Evolutionary conservation across 53 echinoderm and acorn worm genomes (phyloP).

Genomic region (Antedon mediterranea): DNA sequence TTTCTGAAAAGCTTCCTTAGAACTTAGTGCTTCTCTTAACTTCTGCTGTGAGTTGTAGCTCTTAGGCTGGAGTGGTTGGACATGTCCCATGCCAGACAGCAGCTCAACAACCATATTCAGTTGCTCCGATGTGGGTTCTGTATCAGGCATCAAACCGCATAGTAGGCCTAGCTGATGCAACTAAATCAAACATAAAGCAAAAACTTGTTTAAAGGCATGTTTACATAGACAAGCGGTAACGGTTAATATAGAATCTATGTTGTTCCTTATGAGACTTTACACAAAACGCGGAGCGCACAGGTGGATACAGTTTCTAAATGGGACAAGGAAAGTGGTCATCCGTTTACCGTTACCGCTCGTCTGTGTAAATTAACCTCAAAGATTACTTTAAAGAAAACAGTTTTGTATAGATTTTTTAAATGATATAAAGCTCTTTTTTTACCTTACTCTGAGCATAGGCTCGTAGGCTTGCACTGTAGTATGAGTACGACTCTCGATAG

Average conservation of each 20-base stretch:
- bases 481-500: constrained; percentile 79
- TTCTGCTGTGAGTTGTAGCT: constrained; percentile 95
- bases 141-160: constrained; percentile 78
- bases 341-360: too few relatives aligned
- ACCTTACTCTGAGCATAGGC: constrained; percentile 93
- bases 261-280: too few relatives aligned
- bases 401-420: too few relatives aligned
- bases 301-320: too few relatives aligned
- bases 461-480: constrained; percentile 90
- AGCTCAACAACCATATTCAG: constrained; percentile 76
- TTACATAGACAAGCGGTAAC: too few relatives aligned
- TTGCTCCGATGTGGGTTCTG: constrained; percentile 64
- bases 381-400: too few relatives aligned
- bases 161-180: constrained; percentile 61
- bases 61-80: constrained; percentile 33
- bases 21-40: constrained; percentile 87
- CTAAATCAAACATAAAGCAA: constrained; percentile 8
- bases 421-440: too few relatives aligned
- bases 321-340: too few relatives aligned
- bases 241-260: too few relatives aligned
- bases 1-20: constrained; percentile 68
- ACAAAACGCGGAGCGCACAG: too few relatives aligned
- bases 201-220: too few relatives aligned
- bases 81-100: constrained; percentile 79
- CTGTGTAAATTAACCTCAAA: too few relatives aligned